A percentile compares a stretch with the other conserved stretches of the same genome.
These are phyloP conservation scores for Chlorops oryzae DNA, from an alignment of 1,140 invertebrate species.

Conservation along the genomic window DNA sequence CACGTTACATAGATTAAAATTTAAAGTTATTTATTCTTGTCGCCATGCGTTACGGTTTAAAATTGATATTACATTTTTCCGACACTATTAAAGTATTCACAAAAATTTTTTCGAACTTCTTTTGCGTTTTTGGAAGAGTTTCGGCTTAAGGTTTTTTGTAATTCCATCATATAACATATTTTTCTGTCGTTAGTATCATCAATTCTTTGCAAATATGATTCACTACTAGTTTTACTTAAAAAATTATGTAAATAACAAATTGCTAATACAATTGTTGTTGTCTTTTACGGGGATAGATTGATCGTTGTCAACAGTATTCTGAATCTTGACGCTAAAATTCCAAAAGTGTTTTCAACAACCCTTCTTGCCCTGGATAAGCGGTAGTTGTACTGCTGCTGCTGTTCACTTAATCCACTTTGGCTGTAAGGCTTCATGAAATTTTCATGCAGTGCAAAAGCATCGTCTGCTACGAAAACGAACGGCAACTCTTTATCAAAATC, in stretches of 20 bases:
- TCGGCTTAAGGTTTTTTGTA: neutral
- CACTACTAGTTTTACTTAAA: neutral
- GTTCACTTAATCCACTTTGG: constrained; percentile 16
- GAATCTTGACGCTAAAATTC: constrained; percentile 29
- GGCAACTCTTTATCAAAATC: constrained; percentile 18
- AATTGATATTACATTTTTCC: neutral
- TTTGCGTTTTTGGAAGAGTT: neutral
- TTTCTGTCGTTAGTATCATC: neutral
- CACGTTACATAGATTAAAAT: too few species aligned
- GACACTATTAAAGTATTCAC: neutral
- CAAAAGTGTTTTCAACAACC: constrained; percentile 48
- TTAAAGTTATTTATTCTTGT: too few species aligned
- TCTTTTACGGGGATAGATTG: neutral
- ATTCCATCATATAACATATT: too few species aligned
- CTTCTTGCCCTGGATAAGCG: constrained; percentile 37
- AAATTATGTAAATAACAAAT: constrained; percentile 4
- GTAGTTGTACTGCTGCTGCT: constrained; percentile 48
- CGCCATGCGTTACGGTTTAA: neutral
- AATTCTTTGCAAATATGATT: too few species aligned
- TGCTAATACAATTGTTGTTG: neutral
- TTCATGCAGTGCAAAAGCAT: constrained; percentile 35
- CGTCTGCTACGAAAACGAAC: constrained; percentile 46
- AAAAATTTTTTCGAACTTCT: neutral
- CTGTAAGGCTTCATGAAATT: constrained; percentile 40
- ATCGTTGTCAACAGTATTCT: constrained; percentile 1